Percentiles rank a stretch among this genome's conserved stretches.
Conservation (phyloP, 1,140 invertebrate species). For the Diachasmimorpha longicaudata region DNA sequence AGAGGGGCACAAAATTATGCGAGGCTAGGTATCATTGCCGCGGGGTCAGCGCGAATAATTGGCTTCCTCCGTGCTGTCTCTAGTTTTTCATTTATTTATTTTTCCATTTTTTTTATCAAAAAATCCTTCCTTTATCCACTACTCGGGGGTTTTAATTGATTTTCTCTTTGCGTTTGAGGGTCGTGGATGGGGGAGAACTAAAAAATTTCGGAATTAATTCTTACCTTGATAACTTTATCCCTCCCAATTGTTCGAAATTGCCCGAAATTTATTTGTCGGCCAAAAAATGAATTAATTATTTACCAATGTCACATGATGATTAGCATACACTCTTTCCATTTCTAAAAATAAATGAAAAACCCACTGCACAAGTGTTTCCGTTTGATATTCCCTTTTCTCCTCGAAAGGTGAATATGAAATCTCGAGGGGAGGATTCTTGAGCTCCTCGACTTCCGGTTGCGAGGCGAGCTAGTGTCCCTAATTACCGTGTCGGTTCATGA, state of each 20-base stretch:
- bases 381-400: conserved; percentile 42
- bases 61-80: conserved; percentile 42
- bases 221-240: too few species aligned
- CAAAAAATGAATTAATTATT: too few species aligned
- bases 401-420: conserved; percentile 28
- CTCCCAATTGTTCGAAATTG: too few species aligned
- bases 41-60: conserved; percentile 52
- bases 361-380: conserved; percentile 63
- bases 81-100: conserved; percentile 2
- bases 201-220: too few species aligned
- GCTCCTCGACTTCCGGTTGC: conserved; percentile 59
- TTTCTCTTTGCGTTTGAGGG: too few species aligned
- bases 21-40: conserved; percentile 55
- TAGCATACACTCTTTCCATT: too few species aligned
- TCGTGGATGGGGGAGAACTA: too few species aligned
- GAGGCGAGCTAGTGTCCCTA: conserved; percentile 63
- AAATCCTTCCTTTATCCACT: too few species aligned
- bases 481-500: conserved; percentile 65
- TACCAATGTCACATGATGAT: too few species aligned
- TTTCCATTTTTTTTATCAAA: not conserved
- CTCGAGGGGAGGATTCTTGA: conserved; percentile 54
- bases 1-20: conserved; percentile 49
- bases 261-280: too few species aligned
- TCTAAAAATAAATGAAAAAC: conserved; percentile 44
- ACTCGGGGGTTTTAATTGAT: too few species aligned